Evolutionary conservation across 2,888 invertebrate species (phyloP).

Genomic region (Pammene aurita): DNA sequence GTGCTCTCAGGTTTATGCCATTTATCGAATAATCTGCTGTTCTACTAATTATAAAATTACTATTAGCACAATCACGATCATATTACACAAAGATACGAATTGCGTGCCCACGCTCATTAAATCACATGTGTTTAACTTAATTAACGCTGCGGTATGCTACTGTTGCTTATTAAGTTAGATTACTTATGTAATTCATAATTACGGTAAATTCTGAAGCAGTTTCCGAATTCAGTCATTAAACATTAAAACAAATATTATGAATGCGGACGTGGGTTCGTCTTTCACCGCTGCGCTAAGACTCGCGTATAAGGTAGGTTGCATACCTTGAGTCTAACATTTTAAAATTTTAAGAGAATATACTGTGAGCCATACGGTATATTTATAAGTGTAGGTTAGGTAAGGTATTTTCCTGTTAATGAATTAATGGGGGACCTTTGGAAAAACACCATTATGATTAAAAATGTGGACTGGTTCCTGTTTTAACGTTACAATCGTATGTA

Average conservation of each 20-base stretch:
- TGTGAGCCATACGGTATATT: too few species aligned
- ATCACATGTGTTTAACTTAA: constrained; percentile 26
- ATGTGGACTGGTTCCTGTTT: too few species aligned
- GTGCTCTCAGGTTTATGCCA: background rate
- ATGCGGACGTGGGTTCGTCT: constrained; percentile 17
- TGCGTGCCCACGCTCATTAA: constrained; percentile 29
- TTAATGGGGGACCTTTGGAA: too few species aligned
- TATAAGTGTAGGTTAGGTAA: too few species aligned
- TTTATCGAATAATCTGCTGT: background rate
- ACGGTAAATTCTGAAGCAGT: constrained; percentile 15
- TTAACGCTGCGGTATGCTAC: constrained; percentile 20
- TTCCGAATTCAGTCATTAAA: constrained; percentile 25
- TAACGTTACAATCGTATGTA: too few species aligned
- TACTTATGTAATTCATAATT: constrained; percentile 30
- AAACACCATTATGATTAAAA: too few species aligned
- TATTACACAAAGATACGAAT: constrained; percentile 27
- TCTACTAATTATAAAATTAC: constrained; percentile 8
- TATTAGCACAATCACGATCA: constrained; percentile 5
- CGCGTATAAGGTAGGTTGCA: too few species aligned
- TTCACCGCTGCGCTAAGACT: background rate
- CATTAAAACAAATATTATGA: constrained; percentile 6
- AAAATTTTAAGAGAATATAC: too few species aligned
- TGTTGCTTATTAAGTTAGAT: constrained; percentile 11
- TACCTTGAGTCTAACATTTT: too few species aligned
- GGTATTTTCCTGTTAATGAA: too few species aligned